Percentiles rank a stretch among this genome's conserved stretches.
These are phyloP conservation scores for Myoxocephalus aenaeus DNA, from an alignment of 2,797 vertebrate species.

Conservation along the genomic window DNA sequence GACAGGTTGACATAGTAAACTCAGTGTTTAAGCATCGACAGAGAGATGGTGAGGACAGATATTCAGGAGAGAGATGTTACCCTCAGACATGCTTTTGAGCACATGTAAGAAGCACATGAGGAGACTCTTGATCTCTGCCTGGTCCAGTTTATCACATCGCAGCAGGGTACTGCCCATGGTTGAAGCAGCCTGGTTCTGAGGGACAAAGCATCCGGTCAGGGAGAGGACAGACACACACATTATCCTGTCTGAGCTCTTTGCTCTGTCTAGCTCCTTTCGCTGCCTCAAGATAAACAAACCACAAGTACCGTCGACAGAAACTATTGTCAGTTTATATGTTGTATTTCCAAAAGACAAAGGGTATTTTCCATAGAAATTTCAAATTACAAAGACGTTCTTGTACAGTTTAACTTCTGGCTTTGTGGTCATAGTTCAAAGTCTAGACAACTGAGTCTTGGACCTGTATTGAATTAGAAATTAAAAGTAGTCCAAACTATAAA, in stretches of 20 bases:
- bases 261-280: not conserved
- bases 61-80: slow-evolving; percentile 73
- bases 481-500: not conserved
- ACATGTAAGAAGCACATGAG: slow-evolving; percentile 98
- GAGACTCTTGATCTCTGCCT: slow-evolving; percentile 95
- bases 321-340: not conserved
- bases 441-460: not conserved
- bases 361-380: not conserved
- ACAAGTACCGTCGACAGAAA: not conserved
- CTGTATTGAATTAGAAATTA: not conserved
- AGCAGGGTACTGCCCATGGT: slow-evolving; percentile 89
- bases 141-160: slow-evolving; percentile 96
- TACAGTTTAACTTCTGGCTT: not conserved
- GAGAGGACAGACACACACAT: slow-evolving; percentile 4
- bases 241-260: slow-evolving; percentile 4
- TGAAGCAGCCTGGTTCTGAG: slow-evolving; percentile 88
- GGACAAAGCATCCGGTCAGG: slow-evolving; percentile 37
- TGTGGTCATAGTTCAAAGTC: not conserved
- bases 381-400: not conserved
- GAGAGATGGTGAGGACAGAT: not conserved
- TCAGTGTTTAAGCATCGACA: not conserved
- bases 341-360: not conserved
- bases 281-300: slow-evolving; percentile 25
- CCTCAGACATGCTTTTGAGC: slow-evolving; percentile 98
- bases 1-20: slow-evolving; percentile 6